A percentile compares a stretch with the other conserved stretches of the same genome.
phyloP scores from a whole-genome alignment of 1,140 invertebrate species.

The Drosophila miranda region DNA sequence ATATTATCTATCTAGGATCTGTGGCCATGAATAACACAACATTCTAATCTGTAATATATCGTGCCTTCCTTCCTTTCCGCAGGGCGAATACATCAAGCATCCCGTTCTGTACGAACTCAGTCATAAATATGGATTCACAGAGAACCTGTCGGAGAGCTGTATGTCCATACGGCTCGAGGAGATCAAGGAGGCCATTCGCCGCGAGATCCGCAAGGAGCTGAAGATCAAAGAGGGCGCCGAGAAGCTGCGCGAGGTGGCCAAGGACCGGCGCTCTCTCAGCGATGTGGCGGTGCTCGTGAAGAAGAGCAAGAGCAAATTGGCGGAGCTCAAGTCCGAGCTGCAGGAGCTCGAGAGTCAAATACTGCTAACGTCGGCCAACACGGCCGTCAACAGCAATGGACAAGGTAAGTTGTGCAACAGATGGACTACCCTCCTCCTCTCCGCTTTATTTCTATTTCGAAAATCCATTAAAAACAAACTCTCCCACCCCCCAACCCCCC shows the following conservation, averaged over 20 bases:
- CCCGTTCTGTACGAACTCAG: conserved; percentile 93
- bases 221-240: conserved; percentile 97
- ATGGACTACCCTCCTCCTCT: too few relatives aligned
- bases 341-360: conserved; percentile 97
- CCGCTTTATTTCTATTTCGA: conserved; percentile 12
- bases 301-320: conserved; percentile 95
- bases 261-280: conserved; percentile 92
- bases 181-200: conserved; percentile 95
- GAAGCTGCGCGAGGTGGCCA: conserved; percentile 96
- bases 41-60: not conserved
- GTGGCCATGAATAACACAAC: too few relatives aligned
- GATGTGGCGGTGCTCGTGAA: conserved; percentile 98
- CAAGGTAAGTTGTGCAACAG: conserved; percentile 83
- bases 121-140: conserved; percentile 95
- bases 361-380: conserved; percentile 93
- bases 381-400: conserved; percentile 85
- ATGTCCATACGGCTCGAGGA: conserved; percentile 94
- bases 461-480: not conserved
- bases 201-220: conserved; percentile 96
- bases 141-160: conserved; percentile 89
- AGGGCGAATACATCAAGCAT: conserved; percentile 93
- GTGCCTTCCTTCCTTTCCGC: conserved; percentile 78
- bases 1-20: not conserved
- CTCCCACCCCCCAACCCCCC: too few relatives aligned
- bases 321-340: conserved; percentile 95